Base-by-base conservation (phyloP, 2,797 vertebrate species). In the Sebastes matsubarae region DNA sequence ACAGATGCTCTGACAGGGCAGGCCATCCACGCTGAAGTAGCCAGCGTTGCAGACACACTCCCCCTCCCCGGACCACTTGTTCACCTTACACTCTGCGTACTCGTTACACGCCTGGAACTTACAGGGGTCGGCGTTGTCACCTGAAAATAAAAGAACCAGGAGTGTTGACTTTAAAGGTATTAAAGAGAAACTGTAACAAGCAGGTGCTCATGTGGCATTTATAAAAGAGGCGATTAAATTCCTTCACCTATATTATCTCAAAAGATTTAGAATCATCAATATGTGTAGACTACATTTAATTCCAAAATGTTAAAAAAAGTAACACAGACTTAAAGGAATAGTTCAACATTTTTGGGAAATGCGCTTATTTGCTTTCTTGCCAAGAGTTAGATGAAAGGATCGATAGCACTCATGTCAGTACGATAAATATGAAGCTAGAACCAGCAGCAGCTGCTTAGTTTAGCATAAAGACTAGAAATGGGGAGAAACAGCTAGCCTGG, bases 101-200 rank as follows among this genome's bases (percentile, higher is more conserved):
- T 99, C 97, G 0, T 98, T 99, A 87, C 99, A 99, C 0, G 98
- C 98, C 88, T 99, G 97, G 95, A 99, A 99, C 85, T 99, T 99
- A 91, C 98, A 99, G 27, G 96, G 97, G 74, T 99, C 97, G 1
- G 98, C 98, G 81, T 96, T 94, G 81, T 98, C 97, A 52, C 98
- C 99, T 99, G 91, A 66, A 82, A 88, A 86, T 5, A 3, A 66
- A 34, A 85, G 16, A 54, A 25, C 13, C 27, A 72, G n/a, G 13
- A 66, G 30, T 29, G 65, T 34, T 61, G n/a, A 72, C 22, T 60
- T 52, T 30, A 18, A 18, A 42, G 14, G n/a, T 27, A 50, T 59
- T 6, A 14, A 27, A 27, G 42, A 65, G 29, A 54, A 65, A 46
- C 25, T 14, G 29, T 30, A 30, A 38, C 2, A 75, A 61, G 32